Conservation (phyloP, 2,797 vertebrate genomes). For the Mallotus villosus region DNA sequence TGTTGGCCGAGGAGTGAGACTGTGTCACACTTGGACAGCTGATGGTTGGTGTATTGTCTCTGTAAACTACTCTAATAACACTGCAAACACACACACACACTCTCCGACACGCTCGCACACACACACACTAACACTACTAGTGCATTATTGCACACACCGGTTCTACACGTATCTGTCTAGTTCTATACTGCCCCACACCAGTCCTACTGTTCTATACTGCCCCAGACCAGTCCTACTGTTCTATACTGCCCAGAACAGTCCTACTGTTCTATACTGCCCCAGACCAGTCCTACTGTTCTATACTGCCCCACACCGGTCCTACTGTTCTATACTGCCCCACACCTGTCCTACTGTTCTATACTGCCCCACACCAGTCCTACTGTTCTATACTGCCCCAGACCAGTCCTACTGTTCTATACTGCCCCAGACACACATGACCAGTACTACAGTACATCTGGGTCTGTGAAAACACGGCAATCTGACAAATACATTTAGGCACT, state of each 20-base stretch:
- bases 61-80: background rate
- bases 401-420: too few relatives aligned
- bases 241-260: background rate
- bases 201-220: too few relatives aligned
- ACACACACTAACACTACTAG: too few relatives aligned
- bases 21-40: too few relatives aligned
- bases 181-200: conserved; percentile 6
- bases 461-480: background rate
- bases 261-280: background rate
- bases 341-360: background rate
- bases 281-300: background rate
- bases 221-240: conserved; percentile 2
- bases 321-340: background rate
- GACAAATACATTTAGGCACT: conserved; percentile 11
- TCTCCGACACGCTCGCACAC: too few relatives aligned
- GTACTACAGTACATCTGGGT: conserved; percentile 22
- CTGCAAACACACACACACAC: background rate
- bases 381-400: conserved; percentile 1
- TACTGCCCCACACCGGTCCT: background rate
- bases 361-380: background rate
- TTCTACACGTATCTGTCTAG: background rate
- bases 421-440: conserved; percentile 2
- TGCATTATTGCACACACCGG: too few relatives aligned
- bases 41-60: too few relatives aligned
- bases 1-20: background rate